Base-by-base conservation (phyloP, 1,140 invertebrate species). In the Brachionus paranguensis region DNA sequence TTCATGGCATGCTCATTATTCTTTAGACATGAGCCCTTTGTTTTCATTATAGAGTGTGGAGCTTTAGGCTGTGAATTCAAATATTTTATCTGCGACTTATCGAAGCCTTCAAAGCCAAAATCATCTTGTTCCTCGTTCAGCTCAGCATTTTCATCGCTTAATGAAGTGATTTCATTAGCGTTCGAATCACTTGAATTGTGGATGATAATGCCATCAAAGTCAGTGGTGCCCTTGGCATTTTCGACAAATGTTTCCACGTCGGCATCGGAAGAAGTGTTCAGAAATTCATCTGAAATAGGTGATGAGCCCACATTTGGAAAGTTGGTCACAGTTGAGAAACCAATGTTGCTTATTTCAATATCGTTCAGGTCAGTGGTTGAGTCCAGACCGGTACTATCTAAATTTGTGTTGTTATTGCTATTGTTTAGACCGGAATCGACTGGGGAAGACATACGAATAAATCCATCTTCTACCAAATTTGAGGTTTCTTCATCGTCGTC, bases 291-390 rank as follows among this genome's bases (percentile, higher is more conserved):
- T 10, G 70, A 74, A 11, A 76, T 24, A 20, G 81, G 81, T 11
- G 81, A 83, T n/a, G 64, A 70, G 12, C 81, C 81, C 0, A 83
- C 81, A 72, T 83, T 72, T 27, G 81, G 81, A 83, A 83, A 83
- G 20, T 60, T 76, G 43, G 72, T 12, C 7, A 76, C 45, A 50
- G 29, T 76, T 20, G 43, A 7, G 17, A 41, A 72, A 41, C 14
- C 68, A 3, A 41, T 72, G 17, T 17, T 41, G 68, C 68, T 43
- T 72, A 72, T 41, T 43, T 72, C 68, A 20, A 72, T 41, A 72
- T 72, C 72, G 17, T 76, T 50, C 7, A 76, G 33, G 7, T 76
- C 72, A 27, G 72, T 27, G 3, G 43, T 50, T 50, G 72, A 45
- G n/a, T 76, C 72, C 1, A 76, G 43, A 76, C 72, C 72, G 29